Percentiles rank a stretch among this genome's conserved stretches.
Conservation (phyloP, 2,113 vertebrate species). For the Microcebus murinus region DNA sequence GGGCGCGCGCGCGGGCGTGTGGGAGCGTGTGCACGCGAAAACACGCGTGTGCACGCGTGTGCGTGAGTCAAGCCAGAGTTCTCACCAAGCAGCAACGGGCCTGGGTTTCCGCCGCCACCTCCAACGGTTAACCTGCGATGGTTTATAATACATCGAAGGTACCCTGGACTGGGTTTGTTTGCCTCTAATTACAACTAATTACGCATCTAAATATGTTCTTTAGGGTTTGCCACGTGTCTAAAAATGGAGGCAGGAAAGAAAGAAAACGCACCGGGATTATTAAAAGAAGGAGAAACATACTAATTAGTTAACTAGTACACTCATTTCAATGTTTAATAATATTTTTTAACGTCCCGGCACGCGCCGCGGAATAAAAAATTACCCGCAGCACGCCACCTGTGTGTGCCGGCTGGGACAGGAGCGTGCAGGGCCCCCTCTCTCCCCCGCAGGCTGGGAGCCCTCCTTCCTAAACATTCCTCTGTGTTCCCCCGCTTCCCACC, state of each 20-base stretch:
- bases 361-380: conserved; percentile 76
- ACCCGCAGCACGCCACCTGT: conserved; percentile 61
- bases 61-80: conserved; percentile 42
- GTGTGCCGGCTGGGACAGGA: conserved; percentile 39
- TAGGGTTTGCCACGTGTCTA: conserved; percentile 82
- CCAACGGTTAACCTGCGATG: conserved; percentile 73
- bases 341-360: conserved; percentile 82
- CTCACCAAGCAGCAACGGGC: conserved; percentile 48
- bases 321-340: conserved; percentile 81
- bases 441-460: background rate
- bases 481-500: conserved; percentile 9
- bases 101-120: conserved; percentile 51
- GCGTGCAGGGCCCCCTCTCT: conserved; percentile 63
- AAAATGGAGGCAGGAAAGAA: conserved; percentile 80
- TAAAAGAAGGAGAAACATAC: conserved; percentile 85
- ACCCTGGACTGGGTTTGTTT: conserved; percentile 83
- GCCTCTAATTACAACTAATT: conserved; percentile 88
- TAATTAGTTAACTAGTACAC: conserved; percentile 84
- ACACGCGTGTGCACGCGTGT: rapidly evolving
- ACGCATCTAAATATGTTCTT: conserved; percentile 86
- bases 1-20: rapidly evolving
- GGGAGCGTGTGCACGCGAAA: rapidly evolving
- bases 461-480: conserved; percentile 66
- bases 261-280: conserved; percentile 80
- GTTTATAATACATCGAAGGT: conserved; percentile 77